Conservation (phyloP, 2,888 invertebrate genomes). For the Metacarcinus magister region DNA sequence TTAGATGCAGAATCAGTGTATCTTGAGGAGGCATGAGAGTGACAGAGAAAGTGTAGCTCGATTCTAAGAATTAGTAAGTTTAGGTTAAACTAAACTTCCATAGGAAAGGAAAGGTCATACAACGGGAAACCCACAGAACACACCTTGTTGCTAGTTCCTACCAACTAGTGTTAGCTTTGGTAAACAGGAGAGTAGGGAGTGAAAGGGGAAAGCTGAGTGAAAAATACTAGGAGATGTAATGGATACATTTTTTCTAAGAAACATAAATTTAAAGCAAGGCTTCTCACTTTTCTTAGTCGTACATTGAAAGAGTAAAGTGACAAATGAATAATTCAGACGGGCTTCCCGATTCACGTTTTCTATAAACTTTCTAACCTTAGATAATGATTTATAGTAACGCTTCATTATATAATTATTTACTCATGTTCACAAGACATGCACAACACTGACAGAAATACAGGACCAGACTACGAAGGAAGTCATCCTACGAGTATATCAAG, state of each 20-base stretch:
- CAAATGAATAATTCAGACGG: constrained; percentile 56
- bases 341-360: constrained; percentile 75
- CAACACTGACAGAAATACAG: constrained; percentile 79
- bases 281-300: constrained; percentile 63
- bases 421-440: constrained; percentile 78
- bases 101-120: constrained; percentile 39
- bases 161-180: constrained; percentile 71
- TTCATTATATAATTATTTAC: constrained; percentile 73
- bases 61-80: constrained; percentile 27
- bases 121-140: constrained; percentile 76
- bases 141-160: constrained; percentile 76
- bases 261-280: constrained; percentile 71
- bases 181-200: constrained; percentile 75
- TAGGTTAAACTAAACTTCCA: background rate
- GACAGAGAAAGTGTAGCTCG: constrained; percentile 12
- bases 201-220: constrained; percentile 80
- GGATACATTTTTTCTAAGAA: constrained; percentile 67
- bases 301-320: constrained; percentile 45
- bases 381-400: constrained; percentile 74
- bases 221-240: constrained; percentile 72
- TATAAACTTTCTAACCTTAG: constrained; percentile 77
- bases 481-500: constrained; percentile 73
- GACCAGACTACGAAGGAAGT: constrained; percentile 71
- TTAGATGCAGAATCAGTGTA: constrained; percentile 11
- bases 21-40: constrained; percentile 13